Evolutionary conservation across 2,113 vertebrate genomes (phyloP).

Genomic region (Mormyrus iriodes): DNA sequence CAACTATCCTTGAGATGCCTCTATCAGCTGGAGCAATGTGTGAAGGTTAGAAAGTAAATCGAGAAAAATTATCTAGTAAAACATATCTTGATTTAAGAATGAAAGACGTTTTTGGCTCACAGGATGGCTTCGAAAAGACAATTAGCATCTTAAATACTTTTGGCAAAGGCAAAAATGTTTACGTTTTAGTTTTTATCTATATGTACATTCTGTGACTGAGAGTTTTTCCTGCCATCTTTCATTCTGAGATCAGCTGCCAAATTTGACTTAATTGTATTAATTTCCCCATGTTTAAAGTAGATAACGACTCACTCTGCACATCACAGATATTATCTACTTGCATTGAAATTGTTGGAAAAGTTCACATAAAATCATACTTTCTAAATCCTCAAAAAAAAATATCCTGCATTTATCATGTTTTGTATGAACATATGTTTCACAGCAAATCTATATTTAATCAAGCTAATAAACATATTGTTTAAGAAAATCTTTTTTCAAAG

Average conservation of each 20-base stretch:
- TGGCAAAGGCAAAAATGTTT: conserved; percentile 2
- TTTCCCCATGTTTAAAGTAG: not conserved
- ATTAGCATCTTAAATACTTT: conserved; percentile 5
- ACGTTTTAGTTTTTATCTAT: not conserved
- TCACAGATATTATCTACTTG: not conserved
- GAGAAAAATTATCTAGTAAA: conserved; percentile 20
- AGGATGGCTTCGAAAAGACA: not conserved
- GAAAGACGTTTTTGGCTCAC: conserved; percentile 12
- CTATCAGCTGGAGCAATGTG: conserved; percentile 22
- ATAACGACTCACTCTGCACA: not conserved
- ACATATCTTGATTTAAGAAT: conserved; percentile 21
- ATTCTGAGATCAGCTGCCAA: not conserved
- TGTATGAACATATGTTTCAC: not conserved
- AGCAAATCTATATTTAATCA: not conserved
- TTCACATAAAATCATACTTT: not conserved
- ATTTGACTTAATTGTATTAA: not conserved
- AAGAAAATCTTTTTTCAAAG: not conserved
- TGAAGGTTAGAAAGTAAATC: conserved; percentile 30
- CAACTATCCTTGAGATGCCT: conserved; percentile 36
- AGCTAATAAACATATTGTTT: not conserved
- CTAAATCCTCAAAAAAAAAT: not conserved
- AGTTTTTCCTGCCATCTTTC: not conserved
- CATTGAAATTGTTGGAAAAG: not conserved
- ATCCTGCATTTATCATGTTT: not conserved
- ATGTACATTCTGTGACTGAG: not conserved